These are phyloP conservation scores for Melipona bicolor DNA, from an alignment of 2,888 invertebrate genomes.

Conservation along the genomic window DNA sequence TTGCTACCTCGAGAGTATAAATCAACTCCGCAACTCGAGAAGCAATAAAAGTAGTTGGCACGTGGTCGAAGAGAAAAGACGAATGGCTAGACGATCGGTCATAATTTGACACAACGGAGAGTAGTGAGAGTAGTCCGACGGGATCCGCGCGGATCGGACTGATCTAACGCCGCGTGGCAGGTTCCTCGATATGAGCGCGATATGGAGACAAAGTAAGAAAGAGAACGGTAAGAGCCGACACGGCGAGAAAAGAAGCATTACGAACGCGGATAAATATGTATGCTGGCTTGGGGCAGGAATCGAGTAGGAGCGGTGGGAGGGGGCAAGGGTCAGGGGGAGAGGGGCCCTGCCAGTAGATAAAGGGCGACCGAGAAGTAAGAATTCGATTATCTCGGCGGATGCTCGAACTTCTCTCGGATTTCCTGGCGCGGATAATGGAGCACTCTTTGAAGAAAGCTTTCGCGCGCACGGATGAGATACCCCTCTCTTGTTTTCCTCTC, in stretches of 20 bases:
- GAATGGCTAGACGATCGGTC: not conserved
- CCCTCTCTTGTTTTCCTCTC: conserved; percentile 52
- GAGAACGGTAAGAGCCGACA: conserved; percentile 35
- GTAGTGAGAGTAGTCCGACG: not conserved
- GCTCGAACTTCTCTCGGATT: conserved; percentile 75
- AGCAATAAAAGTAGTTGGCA: not conserved
- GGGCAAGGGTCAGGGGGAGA: not conserved
- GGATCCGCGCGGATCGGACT: conserved; percentile 3
- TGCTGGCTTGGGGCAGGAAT: conserved; percentile 40
- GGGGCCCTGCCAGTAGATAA: conserved; percentile 62
- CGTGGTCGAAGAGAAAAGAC: not conserved
- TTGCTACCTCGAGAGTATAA: not conserved
- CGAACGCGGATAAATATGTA: conserved; percentile 70
- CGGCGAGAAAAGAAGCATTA: conserved; percentile 58
- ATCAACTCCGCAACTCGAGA: not conserved
- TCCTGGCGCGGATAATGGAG: conserved; percentile 74
- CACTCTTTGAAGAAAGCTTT: conserved; percentile 74
- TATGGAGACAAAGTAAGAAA: conserved; percentile 31
- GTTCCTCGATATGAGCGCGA: conserved; percentile 28
- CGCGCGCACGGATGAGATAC: conserved; percentile 63
- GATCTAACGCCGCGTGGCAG: conserved; percentile 19
- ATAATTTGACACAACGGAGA: not conserved
- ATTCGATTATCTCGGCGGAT: conserved; percentile 74
- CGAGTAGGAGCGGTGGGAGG: not conserved
- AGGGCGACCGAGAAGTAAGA: conserved; percentile 73